Evolutionary conservation across 2,797 vertebrate genomes (phyloP).

Genomic region (Pipistrellus pygmaeus): DNA sequence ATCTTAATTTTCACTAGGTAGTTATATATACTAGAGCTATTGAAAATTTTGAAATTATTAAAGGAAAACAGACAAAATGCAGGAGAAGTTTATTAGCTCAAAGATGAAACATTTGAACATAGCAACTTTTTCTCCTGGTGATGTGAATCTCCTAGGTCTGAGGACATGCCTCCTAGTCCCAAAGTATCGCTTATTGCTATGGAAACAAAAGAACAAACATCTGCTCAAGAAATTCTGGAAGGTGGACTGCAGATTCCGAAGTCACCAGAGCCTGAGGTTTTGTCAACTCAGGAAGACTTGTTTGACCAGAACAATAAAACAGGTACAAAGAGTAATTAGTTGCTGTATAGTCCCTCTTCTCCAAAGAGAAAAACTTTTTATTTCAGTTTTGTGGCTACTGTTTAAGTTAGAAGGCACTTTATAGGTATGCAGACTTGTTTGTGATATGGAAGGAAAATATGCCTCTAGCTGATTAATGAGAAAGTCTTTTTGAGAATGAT

Average conservation of each 20-base stretch:
- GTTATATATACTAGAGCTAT: neutral
- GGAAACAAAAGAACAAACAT: slow-evolving; percentile 73
- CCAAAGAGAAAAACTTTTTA: slow-evolving; percentile 1
- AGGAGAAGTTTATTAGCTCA: slow-evolving; percentile 41
- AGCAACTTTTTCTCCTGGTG: slow-evolving; percentile 52
- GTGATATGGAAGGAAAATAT: slow-evolving; percentile 39
- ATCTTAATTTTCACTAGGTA: slow-evolving; percentile 39
- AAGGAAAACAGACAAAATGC: slow-evolving; percentile 11
- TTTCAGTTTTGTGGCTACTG: slow-evolving; percentile 18
- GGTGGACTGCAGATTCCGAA: slow-evolving; percentile 81
- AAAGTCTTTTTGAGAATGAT: slow-evolving; percentile 35
- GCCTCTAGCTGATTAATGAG: slow-evolving; percentile 49
- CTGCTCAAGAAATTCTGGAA: slow-evolving; percentile 87
- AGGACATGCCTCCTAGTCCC: slow-evolving; percentile 89
- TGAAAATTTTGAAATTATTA: slow-evolving; percentile 49
- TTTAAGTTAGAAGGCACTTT: neutral
- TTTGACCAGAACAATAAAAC: slow-evolving; percentile 90
- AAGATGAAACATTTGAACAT: slow-evolving; percentile 57
- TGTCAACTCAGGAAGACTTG: slow-evolving; percentile 95
- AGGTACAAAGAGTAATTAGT: slow-evolving; percentile 81
- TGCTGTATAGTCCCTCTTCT: neutral
- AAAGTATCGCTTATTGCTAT: slow-evolving; percentile 76
- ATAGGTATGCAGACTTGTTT: slow-evolving; percentile 24
- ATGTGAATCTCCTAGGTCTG: slow-evolving; percentile 82
- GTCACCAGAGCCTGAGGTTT: slow-evolving; percentile 86